These are phyloP conservation scores for Callaeas wilsoni DNA, from an alignment of 2,113 vertebrate species.

Conservation along the genomic window DNA sequence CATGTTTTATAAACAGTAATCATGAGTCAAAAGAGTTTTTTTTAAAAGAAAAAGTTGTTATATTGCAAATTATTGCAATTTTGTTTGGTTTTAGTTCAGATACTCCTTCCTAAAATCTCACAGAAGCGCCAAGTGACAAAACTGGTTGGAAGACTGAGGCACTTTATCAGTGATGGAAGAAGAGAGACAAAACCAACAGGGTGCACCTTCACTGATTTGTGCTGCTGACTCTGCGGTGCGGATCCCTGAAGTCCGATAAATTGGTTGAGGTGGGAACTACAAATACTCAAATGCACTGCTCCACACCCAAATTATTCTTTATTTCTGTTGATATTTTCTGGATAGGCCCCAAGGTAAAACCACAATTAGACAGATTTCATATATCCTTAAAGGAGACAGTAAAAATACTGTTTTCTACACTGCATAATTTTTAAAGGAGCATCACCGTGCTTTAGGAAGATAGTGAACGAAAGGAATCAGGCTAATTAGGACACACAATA, in stretches of 20 bases:
- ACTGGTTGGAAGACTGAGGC: background rate
- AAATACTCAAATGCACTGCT: background rate
- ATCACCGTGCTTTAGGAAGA: background rate
- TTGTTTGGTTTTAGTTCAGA: background rate
- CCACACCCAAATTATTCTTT: background rate
- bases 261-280: background rate
- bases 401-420: background rate
- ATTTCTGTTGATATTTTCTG: background rate
- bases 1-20: background rate
- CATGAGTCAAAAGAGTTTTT: background rate
- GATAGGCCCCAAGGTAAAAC: background rate
- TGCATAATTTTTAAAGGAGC: background rate
- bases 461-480: background rate
- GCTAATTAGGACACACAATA: background rate
- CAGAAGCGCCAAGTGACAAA: background rate
- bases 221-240: background rate
- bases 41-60: background rate
- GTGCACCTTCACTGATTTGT: background rate
- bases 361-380: background rate
- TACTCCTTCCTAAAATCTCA: background rate
- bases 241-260: background rate
- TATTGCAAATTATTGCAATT: background rate
- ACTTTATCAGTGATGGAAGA: background rate
- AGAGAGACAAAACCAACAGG: background rate
- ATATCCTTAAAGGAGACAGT: background rate